Evolutionary conservation across 2,888 invertebrate genomes (phyloP), one percentile per base, ranked within the genome.

Genomic region (Drosophila mettleri): DNA sequence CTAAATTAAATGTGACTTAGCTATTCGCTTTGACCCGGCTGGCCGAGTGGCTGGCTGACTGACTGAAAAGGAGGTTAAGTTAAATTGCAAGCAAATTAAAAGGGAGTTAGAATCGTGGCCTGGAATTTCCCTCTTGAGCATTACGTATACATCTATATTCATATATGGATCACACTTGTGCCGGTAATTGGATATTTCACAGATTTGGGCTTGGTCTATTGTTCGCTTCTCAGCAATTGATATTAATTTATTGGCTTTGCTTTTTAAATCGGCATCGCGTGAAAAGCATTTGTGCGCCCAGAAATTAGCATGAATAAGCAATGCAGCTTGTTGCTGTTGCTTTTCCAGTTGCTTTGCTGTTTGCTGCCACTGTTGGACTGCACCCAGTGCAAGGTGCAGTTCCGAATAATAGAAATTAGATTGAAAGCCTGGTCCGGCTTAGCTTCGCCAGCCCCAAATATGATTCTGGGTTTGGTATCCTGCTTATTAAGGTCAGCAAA

Each of bases 371-470:
- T n/a, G 78, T 45, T 64, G 2, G 48, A 49, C 49, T 49, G 27
- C 62, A 64, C 75, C 75, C 53, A 46, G 33, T 57, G 43, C 65
- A 62, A 81, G 86, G 88, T 88, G 81, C 88, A 88, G 85, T 73
- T 79, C 33, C 49, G 72, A 81, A 88, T 88, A 68, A 84, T 88
- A 81, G 65, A 85, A 71, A 84, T 84, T 88, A 88, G 49, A 69
- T 62, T 78, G 77, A 77, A 78, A 80, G 80, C 78, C 27, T 61
- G 66, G 16, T 27, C 57, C 61, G n/a, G 39, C 39, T 27, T 14
- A 10, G 9, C 22, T 18, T 20, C 20, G 39, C 20, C 41, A n/a
- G 34, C 24, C 51, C 24, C 16, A 65, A 63, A 48, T 48, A 69
- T 45, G 43, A 52, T 52, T 52, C 51, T 59, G 51, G 70, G 81